Percentiles rank a stretch among this genome's conserved stretches.
Conservation (phyloP, 2,113 vertebrate genomes). For the Geococcyx californianus region DNA sequence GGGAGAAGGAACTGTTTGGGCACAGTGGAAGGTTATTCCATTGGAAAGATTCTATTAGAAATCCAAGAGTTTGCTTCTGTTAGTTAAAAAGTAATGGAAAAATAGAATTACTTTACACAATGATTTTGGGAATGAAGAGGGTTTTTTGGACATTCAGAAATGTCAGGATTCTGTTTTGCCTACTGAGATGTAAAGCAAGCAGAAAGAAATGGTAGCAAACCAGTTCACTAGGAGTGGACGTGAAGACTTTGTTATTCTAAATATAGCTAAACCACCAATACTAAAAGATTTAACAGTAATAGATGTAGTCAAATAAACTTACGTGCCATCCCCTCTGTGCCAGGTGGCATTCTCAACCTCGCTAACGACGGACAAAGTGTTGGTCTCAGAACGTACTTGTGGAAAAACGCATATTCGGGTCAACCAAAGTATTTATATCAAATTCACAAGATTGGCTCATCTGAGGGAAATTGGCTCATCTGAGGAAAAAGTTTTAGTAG, state of each 20-base stretch:
- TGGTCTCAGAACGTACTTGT: background rate
- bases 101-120: background rate
- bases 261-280: too few species aligned
- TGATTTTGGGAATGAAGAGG: background rate
- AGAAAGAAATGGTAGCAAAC: background rate
- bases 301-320: background rate
- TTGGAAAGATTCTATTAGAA: background rate
- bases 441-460: background rate
- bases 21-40: background rate
- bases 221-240: background rate
- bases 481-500: background rate
- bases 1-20: background rate
- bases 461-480: background rate
- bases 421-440: conserved; percentile 41
- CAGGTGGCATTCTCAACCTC: background rate
- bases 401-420: conserved; percentile 17
- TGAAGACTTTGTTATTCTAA: too few species aligned
- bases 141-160: rapidly evolving
- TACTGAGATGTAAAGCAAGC: background rate
- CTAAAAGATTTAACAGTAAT: background rate
- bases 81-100: background rate
- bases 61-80: background rate
- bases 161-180: background rate
- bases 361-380: background rate
- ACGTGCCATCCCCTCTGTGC: background rate